Base-by-base conservation (phyloP, 2,888 invertebrate species). In the Eupithecia centaureata region DNA sequence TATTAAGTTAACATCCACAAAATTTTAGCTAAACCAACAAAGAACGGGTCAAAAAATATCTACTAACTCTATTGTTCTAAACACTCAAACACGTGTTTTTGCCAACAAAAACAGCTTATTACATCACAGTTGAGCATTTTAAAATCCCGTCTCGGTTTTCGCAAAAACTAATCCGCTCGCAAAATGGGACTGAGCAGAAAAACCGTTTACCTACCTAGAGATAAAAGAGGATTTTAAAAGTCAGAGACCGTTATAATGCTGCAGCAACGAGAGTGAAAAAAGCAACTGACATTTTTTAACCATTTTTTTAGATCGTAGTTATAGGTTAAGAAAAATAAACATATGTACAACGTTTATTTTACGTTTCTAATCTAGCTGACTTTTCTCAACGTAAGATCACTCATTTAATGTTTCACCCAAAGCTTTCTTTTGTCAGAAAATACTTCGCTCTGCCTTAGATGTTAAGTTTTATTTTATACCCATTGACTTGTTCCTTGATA, bases 111-210 rank as follows among this genome's bases (percentile, higher is more conserved):
- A 59, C 59, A 59, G 13, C 18, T 57, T 57, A 57, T 79, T 77
- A 74, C 73, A 70, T 65, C 73, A 74, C 76, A 75, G 68, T 38
- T 42, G 58, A 77, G 74, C 71, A 69, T 79, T 81, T 83, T 83
- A 83, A 84, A 82, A 78, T 78, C 78, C 77, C 82, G 72, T 83
- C 82, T 87, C 86, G 72, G 77, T 76, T 87, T 84, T 83, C 85
- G 76, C 81, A 82, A 85, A 86, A 86, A 84, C 81, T 82, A 81
- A 82, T 81, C 79, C 78, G 51, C 58, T 63, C 73, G 74, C 73
- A 73, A 77, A 77, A 78, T 68, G 74, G 65, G 68, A 65, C 68
- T 64, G 60, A 59, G 68, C 56, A 38, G 64, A 70, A 70, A 70
- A 70, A 67, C 38, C 61, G 63, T 65, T 73, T 65, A 67, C 68